These are phyloP conservation scores for Pachyrhynchus sulphureomaculatus DNA, from an alignment of 1,140 invertebrate species.

Conservation along the genomic window DNA sequence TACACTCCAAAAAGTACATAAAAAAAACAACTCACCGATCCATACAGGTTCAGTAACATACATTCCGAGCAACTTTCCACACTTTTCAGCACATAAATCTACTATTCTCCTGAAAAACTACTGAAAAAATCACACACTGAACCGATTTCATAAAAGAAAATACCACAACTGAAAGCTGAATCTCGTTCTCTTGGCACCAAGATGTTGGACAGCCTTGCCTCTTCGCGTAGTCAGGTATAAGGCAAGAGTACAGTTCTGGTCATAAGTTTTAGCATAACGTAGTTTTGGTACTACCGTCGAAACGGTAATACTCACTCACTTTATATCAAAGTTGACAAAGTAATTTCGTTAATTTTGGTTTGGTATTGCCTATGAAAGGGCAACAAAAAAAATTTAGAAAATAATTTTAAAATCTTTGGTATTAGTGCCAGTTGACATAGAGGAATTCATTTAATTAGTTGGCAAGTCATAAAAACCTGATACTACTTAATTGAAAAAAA, in stretches of 20 bases:
- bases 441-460: too few species aligned
- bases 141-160: constrained; percentile 2
- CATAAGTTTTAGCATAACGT: constrained; percentile 8
- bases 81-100: not conserved
- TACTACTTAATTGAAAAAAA: too few species aligned
- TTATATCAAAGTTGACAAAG: too few species aligned
- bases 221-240: constrained; percentile 25
- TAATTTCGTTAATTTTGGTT: too few species aligned
- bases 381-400: too few species aligned
- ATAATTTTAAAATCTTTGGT: too few species aligned
- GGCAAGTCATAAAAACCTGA: too few species aligned
- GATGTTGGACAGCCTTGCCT: constrained; percentile 25
- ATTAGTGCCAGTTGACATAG: too few species aligned
- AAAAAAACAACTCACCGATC: constrained; percentile 8
- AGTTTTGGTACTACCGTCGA: not conserved
- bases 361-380: too few species aligned
- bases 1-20: too few species aligned
- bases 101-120: not conserved
- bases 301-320: too few species aligned
- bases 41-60: constrained; percentile 11
- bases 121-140: not conserved
- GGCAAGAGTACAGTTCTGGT: constrained; percentile 19
- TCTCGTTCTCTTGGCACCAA: constrained; percentile 7
- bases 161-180: constrained; percentile 13
- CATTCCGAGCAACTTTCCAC: not conserved